Conservation (phyloP, 92 coral and sea anemone species). For the Montipora capitata region DNA sequence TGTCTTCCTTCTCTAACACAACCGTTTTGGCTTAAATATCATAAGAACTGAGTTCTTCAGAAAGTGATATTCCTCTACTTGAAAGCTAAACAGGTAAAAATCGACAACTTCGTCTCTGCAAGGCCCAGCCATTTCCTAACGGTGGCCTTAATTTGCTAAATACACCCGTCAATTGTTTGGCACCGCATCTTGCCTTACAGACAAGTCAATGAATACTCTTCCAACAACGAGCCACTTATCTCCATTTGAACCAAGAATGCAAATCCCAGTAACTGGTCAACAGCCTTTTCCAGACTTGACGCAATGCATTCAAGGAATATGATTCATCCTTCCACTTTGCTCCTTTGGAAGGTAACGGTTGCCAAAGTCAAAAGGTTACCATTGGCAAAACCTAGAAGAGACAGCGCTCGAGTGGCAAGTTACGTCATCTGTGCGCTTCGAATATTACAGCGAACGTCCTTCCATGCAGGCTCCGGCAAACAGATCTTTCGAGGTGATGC, state of each 20-base stretch:
- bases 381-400: background rate
- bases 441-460: background rate
- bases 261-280: background rate
- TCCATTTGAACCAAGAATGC: too few species aligned
- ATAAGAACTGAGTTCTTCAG: too few species aligned
- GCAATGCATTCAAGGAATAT: background rate
- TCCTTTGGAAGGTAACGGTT: background rate
- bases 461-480: background rate
- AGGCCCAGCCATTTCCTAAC: too few species aligned
- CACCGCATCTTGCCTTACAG: too few species aligned
- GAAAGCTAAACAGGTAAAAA: background rate
- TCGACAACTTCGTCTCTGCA: background rate
- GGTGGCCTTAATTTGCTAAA: too few species aligned
- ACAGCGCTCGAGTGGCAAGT: background rate
- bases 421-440: background rate
- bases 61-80: too few species aligned
- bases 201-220: too few species aligned
- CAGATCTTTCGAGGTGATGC: background rate
- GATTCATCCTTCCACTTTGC: too few species aligned
- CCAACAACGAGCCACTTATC: too few species aligned
- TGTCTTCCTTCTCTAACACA: too few species aligned
- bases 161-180: too few species aligned
- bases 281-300: background rate
- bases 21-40: too few species aligned
- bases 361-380: background rate